Base-by-base conservation (phyloP, 2,113 vertebrate species). In the Chaenocephalus aceratus region DNA sequence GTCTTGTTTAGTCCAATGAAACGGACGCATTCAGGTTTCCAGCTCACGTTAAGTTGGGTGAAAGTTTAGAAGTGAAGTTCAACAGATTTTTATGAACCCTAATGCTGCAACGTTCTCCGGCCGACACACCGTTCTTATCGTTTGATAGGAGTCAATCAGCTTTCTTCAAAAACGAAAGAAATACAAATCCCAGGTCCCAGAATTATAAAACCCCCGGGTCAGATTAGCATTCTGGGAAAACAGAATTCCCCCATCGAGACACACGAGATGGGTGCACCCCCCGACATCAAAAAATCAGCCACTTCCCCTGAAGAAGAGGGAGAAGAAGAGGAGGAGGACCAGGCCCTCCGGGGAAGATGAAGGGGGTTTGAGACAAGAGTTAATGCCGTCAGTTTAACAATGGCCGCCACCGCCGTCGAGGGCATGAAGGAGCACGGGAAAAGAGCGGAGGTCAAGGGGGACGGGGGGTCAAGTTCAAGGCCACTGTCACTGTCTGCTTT, bases 401-500 rank as follows among this genome's bases (percentile, higher is more conserved):
- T 94, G 85, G 88, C 83, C 71, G 68, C 83, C 85, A 51, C 73
- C 78, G 81, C 79, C 68, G 77, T 77, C 49, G 57, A 86, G 91
- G 83, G 82, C 88, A 89, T 68, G 36, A 78, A 87, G 76, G 92
- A 92, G 91, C 90, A 92, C 86, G 93, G 93, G 93, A 90, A 93
- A 89, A 88, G 92, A 89, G 85, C 90, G 51, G 56, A 89, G 95
- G 94, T 95, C 93, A 94, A 94, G 90, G 91, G 90, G 88, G 93
- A 82, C 23, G 59, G 86, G 92, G 91, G 91, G 80, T 93, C 94
- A 95, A 95, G 95, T 95, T 95, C 94, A 95, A 95, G 94, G 93
- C 87, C 77, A 92, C 88, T 86, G 89, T 92, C 89, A 86, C 90
- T 86, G 93, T 92, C 93, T 94, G 90, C 81, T 87, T 92, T 92